Evolutionary conservation across 2,888 invertebrate genomes (phyloP).

Genomic region (Oasisia sp.): DNA sequence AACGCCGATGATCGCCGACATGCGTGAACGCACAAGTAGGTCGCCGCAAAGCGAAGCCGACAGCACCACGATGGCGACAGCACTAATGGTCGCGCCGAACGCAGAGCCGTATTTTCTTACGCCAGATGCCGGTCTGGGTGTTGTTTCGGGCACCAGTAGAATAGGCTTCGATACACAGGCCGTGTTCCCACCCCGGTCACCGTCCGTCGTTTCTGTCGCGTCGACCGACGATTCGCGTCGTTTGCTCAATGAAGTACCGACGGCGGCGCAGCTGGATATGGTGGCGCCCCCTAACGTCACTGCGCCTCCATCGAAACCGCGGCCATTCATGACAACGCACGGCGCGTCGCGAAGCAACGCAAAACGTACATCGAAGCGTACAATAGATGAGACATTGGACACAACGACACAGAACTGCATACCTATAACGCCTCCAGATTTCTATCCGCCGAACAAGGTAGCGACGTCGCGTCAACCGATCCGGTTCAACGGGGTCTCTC

Average conservation of each 20-base stretch:
- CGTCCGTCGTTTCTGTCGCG: background rate
- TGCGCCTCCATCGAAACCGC: slow-evolving; percentile 23
- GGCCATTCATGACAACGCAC: background rate
- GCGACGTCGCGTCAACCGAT: background rate
- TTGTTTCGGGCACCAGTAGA: background rate
- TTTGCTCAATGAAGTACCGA: slow-evolving; percentile 9
- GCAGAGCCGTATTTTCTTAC: background rate
- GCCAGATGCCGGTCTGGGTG: background rate
- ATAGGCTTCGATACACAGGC: background rate
- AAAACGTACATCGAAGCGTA: slow-evolving; percentile 1
- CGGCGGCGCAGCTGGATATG: slow-evolving; percentile 35
- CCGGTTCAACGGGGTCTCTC: background rate
- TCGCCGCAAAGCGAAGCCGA: background rate
- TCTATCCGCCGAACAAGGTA: slow-evolving; percentile 13
- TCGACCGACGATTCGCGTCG: background rate
- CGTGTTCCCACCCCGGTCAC: background rate
- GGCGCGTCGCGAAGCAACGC: background rate
- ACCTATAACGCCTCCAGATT: background rate
- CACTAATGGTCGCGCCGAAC: background rate
- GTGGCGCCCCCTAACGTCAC: slow-evolving; percentile 36
- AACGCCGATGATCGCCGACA: background rate
- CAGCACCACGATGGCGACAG: background rate
- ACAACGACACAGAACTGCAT: background rate
- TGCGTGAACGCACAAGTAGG: background rate
- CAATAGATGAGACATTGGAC: background rate